phyloP scores from a whole-genome alignment of 2,113 vertebrate species.

The Oxygymnocypris stewartii region DNA sequence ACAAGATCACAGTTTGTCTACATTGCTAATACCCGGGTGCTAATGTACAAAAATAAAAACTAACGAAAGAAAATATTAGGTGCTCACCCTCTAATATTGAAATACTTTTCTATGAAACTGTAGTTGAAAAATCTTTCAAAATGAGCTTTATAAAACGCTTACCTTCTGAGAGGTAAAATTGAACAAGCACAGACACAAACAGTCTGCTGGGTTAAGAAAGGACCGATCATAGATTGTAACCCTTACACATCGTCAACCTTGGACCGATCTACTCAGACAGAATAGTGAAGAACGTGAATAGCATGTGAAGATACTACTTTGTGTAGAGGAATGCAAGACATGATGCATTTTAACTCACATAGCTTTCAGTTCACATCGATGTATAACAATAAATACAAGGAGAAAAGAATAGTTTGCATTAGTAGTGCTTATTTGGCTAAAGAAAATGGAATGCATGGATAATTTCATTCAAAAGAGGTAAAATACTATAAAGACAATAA shows the following conservation, averaged over 20 bases:
- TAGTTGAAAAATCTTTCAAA: slow-evolving; percentile 57
- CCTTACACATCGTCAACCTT: slow-evolving; percentile 35
- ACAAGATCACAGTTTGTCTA: slow-evolving; percentile 71
- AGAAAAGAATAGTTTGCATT: slow-evolving; percentile 46
- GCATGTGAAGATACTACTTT: slow-evolving; percentile 12
- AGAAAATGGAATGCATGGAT: slow-evolving; percentile 53
- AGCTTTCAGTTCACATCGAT: slow-evolving; percentile 39
- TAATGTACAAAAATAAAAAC: slow-evolving; percentile 87
- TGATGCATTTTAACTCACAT: slow-evolving; percentile 23
- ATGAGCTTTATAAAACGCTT: slow-evolving; percentile 73
- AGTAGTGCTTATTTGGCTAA: slow-evolving; percentile 57
- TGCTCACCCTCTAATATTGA: slow-evolving; percentile 67
- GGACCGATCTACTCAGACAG: slow-evolving; percentile 35
- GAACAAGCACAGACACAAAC: slow-evolving; percentile 49
- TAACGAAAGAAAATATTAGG: slow-evolving; percentile 68
- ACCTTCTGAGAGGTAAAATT: slow-evolving; percentile 53
- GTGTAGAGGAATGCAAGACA: slow-evolving; percentile 29
- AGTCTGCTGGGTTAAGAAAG: slow-evolving; percentile 47
- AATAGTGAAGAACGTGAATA: slow-evolving; percentile 32
- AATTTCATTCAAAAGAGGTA: slow-evolving; percentile 45
- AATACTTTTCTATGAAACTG: slow-evolving; percentile 56
- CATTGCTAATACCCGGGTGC: slow-evolving; percentile 80
- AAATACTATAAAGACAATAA: slow-evolving; percentile 45
- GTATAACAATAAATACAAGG: slow-evolving; percentile 49
- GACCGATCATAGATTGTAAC: slow-evolving; percentile 46